phyloP scores from a whole-genome alignment of 37 sponge, comb jelly and placozoan species.

The Cliona cf. orientalis region DNA sequence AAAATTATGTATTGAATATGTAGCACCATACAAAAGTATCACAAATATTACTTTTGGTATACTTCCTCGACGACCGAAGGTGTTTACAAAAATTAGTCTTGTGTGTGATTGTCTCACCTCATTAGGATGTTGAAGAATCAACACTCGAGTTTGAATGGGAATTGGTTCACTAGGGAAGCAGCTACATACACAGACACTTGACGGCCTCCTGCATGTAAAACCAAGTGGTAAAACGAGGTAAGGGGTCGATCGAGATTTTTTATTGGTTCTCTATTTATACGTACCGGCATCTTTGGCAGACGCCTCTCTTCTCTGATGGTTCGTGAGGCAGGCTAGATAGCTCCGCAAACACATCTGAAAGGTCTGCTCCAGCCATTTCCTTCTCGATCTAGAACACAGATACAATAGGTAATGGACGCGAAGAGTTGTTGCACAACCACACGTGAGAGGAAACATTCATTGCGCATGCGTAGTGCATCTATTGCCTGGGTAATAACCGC shows the following conservation, averaged over 20 bases:
- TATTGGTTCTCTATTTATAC: neutral
- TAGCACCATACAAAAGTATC: too few relatives aligned
- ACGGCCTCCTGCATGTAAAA: slow-evolving; percentile 76
- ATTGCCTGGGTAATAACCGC: too few relatives aligned
- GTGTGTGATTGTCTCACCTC: slow-evolving; percentile 71
- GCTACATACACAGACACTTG: slow-evolving; percentile 75
- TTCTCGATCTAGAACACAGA: too few relatives aligned
- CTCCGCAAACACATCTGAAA: slow-evolving; percentile 3
- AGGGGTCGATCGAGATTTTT: neutral
- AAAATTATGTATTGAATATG: too few relatives aligned
- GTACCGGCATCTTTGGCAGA: slow-evolving; percentile 53
- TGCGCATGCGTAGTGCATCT: too few relatives aligned
- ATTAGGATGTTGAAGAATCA: slow-evolving; percentile 84
- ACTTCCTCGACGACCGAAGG: neutral
- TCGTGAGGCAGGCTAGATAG: slow-evolving; percentile 24
- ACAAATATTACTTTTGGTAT: too few relatives aligned
- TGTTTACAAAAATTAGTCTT: neutral
- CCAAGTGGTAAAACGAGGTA: too few relatives aligned
- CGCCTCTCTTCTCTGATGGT: slow-evolving; percentile 25
- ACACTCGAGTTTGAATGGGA: slow-evolving; percentile 43
- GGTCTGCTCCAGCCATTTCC: neutral
- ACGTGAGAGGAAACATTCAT: too few relatives aligned
- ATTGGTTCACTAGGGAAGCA: slow-evolving; percentile 70
- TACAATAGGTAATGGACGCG: too few relatives aligned
- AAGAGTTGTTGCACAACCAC: too few relatives aligned